phyloP scores from a whole-genome alignment of 2,888 invertebrate genomes.

The Kryphioiulus occultus region DNA sequence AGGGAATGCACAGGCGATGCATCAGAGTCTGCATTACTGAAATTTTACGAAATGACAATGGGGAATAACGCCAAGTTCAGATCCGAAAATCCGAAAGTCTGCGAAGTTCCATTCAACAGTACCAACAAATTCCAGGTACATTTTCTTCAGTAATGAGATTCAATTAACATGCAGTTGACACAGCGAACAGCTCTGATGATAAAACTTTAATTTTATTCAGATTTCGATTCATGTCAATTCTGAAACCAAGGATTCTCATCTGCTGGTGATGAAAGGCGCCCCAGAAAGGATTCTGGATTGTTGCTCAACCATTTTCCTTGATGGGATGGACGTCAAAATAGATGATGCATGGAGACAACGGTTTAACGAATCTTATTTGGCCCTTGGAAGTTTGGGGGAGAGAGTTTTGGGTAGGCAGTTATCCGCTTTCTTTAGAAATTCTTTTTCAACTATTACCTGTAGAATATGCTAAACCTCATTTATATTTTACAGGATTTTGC shows the following conservation, averaged over 20 bases:
- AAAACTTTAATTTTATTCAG: slow-evolving; percentile 56
- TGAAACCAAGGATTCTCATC: slow-evolving; percentile 58
- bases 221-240: slow-evolving; percentile 66
- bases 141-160: background rate
- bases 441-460: too few relatives aligned
- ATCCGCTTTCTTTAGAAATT: background rate
- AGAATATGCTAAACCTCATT: background rate
- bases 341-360: slow-evolving; percentile 61
- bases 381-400: slow-evolving; percentile 57
- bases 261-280: slow-evolving; percentile 67
- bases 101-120: slow-evolving; percentile 64
- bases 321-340: slow-evolving; percentile 61
- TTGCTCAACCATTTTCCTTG: slow-evolving; percentile 61
- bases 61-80: slow-evolving; percentile 56
- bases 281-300: slow-evolving; percentile 66
- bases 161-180: background rate
- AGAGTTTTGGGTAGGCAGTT: slow-evolving; percentile 56
- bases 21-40: slow-evolving; percentile 62
- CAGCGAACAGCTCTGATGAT: background rate
- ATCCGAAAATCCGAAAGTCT: slow-evolving; percentile 57
- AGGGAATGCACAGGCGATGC: slow-evolving; percentile 62
- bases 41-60: slow-evolving; percentile 61
- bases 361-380: slow-evolving; percentile 61
- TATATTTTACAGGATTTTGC: slow-evolving; percentile 57
- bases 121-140: slow-evolving; percentile 62